phyloP scores from a whole-genome alignment of 2,113 vertebrate genomes.

The Miniopterus natalensis region DNA sequence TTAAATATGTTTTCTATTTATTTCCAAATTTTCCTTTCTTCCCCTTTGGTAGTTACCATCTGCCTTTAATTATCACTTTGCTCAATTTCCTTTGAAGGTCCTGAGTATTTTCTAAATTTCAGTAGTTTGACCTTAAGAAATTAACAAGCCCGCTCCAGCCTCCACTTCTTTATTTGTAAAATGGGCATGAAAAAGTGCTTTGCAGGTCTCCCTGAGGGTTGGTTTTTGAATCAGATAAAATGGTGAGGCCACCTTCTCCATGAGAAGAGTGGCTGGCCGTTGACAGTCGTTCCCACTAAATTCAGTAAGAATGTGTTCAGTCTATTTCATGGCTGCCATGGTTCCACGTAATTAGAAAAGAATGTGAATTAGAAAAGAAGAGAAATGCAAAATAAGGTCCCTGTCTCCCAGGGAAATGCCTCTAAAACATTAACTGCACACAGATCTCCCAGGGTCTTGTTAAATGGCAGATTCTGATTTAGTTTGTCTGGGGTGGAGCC shows the following conservation, averaged over 20 bases:
- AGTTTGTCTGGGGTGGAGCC: not conserved
- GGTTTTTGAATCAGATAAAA: slow-evolving; percentile 26
- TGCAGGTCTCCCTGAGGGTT: not conserved
- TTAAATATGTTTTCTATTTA: slow-evolving; percentile 9
- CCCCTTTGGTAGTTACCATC: not conserved
- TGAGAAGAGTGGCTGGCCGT: not conserved
- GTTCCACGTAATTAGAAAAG: not conserved
- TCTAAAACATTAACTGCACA: not conserved
- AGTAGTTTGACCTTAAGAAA: slow-evolving; percentile 32
- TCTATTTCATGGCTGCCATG: not conserved
- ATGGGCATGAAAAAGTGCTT: not conserved
- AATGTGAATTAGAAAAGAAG: not conserved
- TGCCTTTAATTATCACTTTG: slow-evolving; percentile 42
- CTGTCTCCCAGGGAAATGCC: not conserved
- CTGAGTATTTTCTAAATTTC: slow-evolving; percentile 26
- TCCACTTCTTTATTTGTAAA: slow-evolving; percentile 43
- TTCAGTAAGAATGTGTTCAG: not conserved
- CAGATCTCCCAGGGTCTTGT: not conserved
- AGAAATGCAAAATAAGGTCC: slow-evolving; percentile 4
- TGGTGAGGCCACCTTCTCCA: not conserved
- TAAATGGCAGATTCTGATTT: not conserved
- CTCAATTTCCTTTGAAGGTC: slow-evolving; percentile 4
- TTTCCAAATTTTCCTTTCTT: slow-evolving; percentile 39
- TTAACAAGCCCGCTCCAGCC: not conserved
- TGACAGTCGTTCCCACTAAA: not conserved